A percentile compares a stretch with the other conserved stretches of the same genome.
phyloP scores from a whole-genome alignment of 2,888 invertebrate species.

The Lacanobia wlatinum region DNA sequence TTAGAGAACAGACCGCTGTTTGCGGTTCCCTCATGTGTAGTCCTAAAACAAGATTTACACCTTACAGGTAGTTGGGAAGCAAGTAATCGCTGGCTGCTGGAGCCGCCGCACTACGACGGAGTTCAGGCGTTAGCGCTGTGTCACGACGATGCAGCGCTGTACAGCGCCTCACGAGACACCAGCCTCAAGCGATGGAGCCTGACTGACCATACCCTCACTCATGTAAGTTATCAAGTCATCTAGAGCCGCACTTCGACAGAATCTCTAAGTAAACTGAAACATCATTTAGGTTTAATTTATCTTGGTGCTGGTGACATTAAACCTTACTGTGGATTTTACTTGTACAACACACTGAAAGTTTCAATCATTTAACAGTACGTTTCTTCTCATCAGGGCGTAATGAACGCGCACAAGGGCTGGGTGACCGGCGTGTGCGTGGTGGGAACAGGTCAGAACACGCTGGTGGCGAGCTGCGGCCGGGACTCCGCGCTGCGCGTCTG shows the following conservation, averaged over 20 bases:
- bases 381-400: conserved; percentile 85
- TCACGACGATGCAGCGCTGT: conserved; percentile 92
- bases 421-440: conserved; percentile 92
- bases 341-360: too few species aligned
- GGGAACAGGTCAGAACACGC: conserved; percentile 69
- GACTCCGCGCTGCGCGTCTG: conserved; percentile 94
- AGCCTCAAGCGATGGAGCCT: conserved; percentile 97
- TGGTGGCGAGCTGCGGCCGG: conserved; percentile 94
- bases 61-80: conserved; percentile 82
- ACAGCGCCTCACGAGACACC: conserved; percentile 96
- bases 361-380: background rate
- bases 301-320: too few species aligned
- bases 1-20: too few species aligned
- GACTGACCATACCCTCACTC: conserved; percentile 89
- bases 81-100: conserved; percentile 92
- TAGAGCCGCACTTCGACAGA: too few species aligned
- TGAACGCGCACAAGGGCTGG: conserved; percentile 97
- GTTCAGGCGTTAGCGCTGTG: conserved; percentile 94
- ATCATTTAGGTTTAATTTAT: too few species aligned
- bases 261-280: too few species aligned
- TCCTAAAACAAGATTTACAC: too few species aligned
- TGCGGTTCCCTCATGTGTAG: too few species aligned
- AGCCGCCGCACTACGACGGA: conserved; percentile 97
- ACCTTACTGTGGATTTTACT: too few species aligned
- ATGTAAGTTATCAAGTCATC: conserved; percentile 78